Base-by-base conservation (phyloP, 2,797 vertebrate species). In the Phataginus tetradactyla region DNA sequence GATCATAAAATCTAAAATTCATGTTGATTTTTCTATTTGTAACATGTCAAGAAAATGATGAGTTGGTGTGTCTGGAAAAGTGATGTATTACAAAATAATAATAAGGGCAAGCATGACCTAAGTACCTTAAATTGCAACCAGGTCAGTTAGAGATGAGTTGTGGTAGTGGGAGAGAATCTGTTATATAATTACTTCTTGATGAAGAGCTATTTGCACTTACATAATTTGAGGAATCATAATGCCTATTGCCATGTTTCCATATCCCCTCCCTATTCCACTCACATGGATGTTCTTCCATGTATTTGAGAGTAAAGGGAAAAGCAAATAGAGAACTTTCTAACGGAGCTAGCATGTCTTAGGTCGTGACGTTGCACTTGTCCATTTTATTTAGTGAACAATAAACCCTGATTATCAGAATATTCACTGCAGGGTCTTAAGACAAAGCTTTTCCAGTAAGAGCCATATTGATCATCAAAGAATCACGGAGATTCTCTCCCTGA, bases 391-490 rank as follows among this genome's bases (percentile, higher is more conserved):
- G 97, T 96, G 96, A 98, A 98, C 97, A 98, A 98, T 97, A 98
- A 98, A 96, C 95, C 97, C 97, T 93, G 98, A 98, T 98, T 98
- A 97, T 98, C 97, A 97, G 97, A 96, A 98, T 98, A 96, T 98
- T 97, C 89, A 86, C 92, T 74, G 88, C 93, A 90, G 94, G 97
- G 97, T 98, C 98, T 98, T 98, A 98, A 98, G 97, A 99, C 98
- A 99, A 98, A 98, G 98, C 98, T 98, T 95, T 96, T 98, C 95
- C 80, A 96, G 96, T 96, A 97, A 97, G 96, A 98, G 95, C 93
- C 97, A 96, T 95, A 94, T 97, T 98, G 98, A 97, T 97, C 97
- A 97, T 91, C 98, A 96, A 97, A 96, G 92, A 96, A 96, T 86
- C 83, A 74, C 80, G 80, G 86, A 66, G 90, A 89, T 75, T 95